Percentiles rank a stretch among this genome's conserved stretches.
phyloP scores from a whole-genome alignment of 2,113 vertebrate genomes.

The Furnarius figulus region DNA sequence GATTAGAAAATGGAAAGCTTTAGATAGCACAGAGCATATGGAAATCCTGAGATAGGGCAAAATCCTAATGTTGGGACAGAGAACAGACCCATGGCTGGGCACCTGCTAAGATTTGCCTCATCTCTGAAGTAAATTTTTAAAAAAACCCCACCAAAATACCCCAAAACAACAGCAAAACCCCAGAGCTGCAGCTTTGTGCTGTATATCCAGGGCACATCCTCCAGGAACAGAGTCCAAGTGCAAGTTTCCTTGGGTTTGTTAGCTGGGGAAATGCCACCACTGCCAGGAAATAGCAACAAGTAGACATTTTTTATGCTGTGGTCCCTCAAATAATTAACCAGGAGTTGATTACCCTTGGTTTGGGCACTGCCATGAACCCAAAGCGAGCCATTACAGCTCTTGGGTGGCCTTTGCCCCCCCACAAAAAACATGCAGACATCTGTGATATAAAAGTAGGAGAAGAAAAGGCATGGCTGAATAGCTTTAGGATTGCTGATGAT shows the following conservation, averaged over 20 bases:
- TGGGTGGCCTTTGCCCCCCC: accelerated
- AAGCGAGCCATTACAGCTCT: accelerated
- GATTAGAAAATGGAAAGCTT: conserved; percentile 18
- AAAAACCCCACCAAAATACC: no score
- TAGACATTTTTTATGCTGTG: accelerated
- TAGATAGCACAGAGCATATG: background rate
- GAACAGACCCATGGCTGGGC: background rate
- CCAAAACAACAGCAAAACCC: background rate
- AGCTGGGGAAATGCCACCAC: no score
- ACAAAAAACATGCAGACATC: accelerated
- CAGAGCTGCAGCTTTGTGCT: background rate
- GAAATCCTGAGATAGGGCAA: background rate
- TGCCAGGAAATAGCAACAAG: background rate
- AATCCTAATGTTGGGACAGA: background rate
- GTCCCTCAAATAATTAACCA: background rate
- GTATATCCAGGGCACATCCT: background rate
- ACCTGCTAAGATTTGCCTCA: background rate
- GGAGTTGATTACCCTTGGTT: background rate
- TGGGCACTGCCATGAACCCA: background rate
- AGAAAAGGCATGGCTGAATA: accelerated
- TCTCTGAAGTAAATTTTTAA: background rate
- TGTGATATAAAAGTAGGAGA: background rate
- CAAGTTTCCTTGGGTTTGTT: background rate
- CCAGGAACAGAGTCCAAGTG: background rate
- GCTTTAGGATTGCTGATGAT: background rate